A percentile compares a stretch with the other conserved stretches of the same genome.
phyloP scores from a whole-genome alignment of 2,113 vertebrate species.

The Pteropus alecto region DNA sequence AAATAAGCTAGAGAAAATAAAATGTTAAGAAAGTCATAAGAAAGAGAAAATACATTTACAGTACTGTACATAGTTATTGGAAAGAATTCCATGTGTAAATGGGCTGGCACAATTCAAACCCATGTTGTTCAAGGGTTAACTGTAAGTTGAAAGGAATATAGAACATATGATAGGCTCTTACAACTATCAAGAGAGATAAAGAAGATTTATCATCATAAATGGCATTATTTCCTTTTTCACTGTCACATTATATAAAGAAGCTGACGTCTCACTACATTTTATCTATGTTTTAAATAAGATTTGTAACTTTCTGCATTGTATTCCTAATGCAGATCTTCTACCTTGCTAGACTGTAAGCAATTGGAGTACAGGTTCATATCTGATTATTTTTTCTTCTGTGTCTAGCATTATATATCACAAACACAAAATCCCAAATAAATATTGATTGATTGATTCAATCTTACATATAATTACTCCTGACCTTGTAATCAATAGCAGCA shows the following conservation, averaged over 20 bases:
- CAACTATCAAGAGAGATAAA: background rate
- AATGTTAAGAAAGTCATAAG: background rate
- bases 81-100: background rate
- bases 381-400: slow-evolving; percentile 29
- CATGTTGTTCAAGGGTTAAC: background rate
- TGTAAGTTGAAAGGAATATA: background rate
- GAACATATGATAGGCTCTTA: background rate
- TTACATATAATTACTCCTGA: slow-evolving; percentile 20
- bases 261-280: background rate
- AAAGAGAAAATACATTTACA: background rate
- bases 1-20: background rate
- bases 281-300: background rate
- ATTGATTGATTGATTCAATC: background rate
- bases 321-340: slow-evolving; percentile 15
- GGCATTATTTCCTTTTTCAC: background rate
- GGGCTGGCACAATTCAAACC: background rate
- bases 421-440: background rate
- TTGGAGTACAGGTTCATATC: background rate
- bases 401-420: background rate
- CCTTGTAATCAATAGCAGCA: background rate
- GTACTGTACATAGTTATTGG: background rate
- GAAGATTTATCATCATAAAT: background rate
- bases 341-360: background rate
- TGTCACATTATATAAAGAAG: background rate
- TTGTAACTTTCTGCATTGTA: background rate